These are phyloP conservation scores for Pyxicephalus adspersus DNA, from an alignment of 2,113 vertebrate genomes.

Conservation along the genomic window DNA sequence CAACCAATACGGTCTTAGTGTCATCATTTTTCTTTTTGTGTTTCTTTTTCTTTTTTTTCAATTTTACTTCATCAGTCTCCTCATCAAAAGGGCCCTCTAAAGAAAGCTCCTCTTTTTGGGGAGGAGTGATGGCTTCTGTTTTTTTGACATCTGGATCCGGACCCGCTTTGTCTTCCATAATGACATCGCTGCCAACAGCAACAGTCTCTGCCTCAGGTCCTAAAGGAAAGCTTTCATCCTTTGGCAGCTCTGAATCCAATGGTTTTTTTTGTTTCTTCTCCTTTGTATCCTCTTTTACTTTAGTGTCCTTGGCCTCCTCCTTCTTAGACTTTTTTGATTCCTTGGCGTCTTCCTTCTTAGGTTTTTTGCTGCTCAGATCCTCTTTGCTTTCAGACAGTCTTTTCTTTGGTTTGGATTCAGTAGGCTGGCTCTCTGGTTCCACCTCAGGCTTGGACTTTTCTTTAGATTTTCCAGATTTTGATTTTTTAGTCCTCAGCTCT, in stretches of 20 bases:
- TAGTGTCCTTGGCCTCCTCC: conserved; percentile 73
- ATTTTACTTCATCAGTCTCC: conserved; percentile 63
- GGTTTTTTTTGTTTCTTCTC: conserved; percentile 68
- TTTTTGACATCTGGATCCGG: conserved; percentile 57
- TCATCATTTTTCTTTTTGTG: conserved; percentile 68
- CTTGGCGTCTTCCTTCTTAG: conserved; percentile 84
- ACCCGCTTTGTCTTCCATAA: conserved; percentile 56
- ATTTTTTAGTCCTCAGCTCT: conserved; percentile 76
- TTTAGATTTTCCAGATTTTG: conserved; percentile 79
- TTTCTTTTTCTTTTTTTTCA: conserved; percentile 79
- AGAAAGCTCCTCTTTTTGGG: background rate
- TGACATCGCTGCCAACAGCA: conserved; percentile 57
- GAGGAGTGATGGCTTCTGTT: conserved; percentile 50
- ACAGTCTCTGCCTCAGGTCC: conserved; percentile 60
- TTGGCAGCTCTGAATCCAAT: background rate
- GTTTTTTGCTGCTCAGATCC: conserved; percentile 78
- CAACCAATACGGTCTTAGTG: conserved; percentile 72
- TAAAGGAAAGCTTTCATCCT: conserved; percentile 36
- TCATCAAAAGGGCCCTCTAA: conserved; percentile 48
- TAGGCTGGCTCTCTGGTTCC: conserved; percentile 65
- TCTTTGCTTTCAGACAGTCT: conserved; percentile 77
- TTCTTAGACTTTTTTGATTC: conserved; percentile 78
- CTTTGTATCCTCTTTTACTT: conserved; percentile 74
- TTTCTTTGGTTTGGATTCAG: conserved; percentile 77
- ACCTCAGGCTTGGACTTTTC: conserved; percentile 81